Evolutionary conservation across 2,797 vertebrate genomes (phyloP).

Genomic region (Pagetopsis macropterus): DNA sequence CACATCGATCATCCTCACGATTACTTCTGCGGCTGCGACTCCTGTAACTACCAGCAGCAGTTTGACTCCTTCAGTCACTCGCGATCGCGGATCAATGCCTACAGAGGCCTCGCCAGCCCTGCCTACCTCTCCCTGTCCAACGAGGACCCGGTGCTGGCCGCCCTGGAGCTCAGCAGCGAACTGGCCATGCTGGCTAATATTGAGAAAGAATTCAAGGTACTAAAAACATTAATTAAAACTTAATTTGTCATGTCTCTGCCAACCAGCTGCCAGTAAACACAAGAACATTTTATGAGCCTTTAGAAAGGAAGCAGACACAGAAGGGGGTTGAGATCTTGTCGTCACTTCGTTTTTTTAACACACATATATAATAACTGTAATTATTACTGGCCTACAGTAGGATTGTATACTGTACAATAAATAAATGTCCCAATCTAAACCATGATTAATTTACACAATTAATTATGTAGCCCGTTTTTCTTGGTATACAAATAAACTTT

Average conservation of each 20-base stretch:
- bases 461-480: neutral
- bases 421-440: slow-evolving; percentile 3
- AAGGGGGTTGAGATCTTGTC: neutral
- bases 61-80: slow-evolving; percentile 98
- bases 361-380: slow-evolving; percentile 9
- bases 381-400: slow-evolving; percentile 13
- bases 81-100: slow-evolving; percentile 95
- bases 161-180: slow-evolving; percentile 97
- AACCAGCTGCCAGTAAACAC: slow-evolving; percentile 21
- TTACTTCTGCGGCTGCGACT: slow-evolving; percentile 96
- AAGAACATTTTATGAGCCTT: slow-evolving; percentile 41
- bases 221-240: neutral
- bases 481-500: neutral
- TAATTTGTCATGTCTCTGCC: slow-evolving; percentile 6
- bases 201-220: slow-evolving; percentile 98
- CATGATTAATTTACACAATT: neutral
- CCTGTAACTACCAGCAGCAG: slow-evolving; percentile 95
- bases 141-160: slow-evolving; percentile 95
- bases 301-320: slow-evolving; percentile 41
- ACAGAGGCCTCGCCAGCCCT: slow-evolving; percentile 96
- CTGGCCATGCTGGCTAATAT: slow-evolving; percentile 95
- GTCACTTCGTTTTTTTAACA: slow-evolving; percentile 8
- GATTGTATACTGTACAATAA: neutral
- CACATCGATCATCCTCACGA: slow-evolving; percentile 94
- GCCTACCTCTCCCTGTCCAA: slow-evolving; percentile 97